Conservation (phyloP, 2,113 vertebrate species). For the Catharus minimus region DNA sequence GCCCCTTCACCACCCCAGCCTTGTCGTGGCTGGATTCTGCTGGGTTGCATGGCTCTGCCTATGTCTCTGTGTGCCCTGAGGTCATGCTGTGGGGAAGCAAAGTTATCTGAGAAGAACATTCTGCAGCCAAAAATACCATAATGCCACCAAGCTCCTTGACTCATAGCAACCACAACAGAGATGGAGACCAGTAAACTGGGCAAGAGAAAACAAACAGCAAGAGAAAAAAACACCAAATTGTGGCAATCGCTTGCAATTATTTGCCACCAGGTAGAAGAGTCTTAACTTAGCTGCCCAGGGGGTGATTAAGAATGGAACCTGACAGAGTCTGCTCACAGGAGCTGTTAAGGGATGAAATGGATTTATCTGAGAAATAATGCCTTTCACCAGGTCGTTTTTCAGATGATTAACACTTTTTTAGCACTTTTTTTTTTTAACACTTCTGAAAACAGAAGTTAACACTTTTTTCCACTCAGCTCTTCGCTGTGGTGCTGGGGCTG, state of each 20-base stretch:
- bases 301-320: neutral
- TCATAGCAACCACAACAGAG: neutral
- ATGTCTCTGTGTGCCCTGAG: rapidly evolving
- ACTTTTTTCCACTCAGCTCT: neutral
- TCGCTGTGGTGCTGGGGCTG: neutral
- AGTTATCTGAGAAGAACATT: neutral
- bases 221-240: neutral
- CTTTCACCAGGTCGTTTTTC: neutral
- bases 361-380: neutral
- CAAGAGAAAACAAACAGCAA: neutral
- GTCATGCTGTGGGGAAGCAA: neutral
- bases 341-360: neutral
- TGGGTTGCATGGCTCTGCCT: neutral
- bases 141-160: neutral
- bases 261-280: neutral
- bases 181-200: rapidly evolving
- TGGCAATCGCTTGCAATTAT: neutral
- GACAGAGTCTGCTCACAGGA: neutral
- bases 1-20: neutral
- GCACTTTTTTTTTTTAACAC: neutral
- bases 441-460: neutral
- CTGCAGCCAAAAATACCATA: neutral
- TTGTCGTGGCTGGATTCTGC: rapidly evolving
- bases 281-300: neutral
- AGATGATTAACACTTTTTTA: neutral